Evolutionary conservation across 30 jellyfish, hydroid and myxozoan genomes (phyloP), one percentile per base, ranked within the genome.

Genomic region (Catostylus mosaicus): DNA sequence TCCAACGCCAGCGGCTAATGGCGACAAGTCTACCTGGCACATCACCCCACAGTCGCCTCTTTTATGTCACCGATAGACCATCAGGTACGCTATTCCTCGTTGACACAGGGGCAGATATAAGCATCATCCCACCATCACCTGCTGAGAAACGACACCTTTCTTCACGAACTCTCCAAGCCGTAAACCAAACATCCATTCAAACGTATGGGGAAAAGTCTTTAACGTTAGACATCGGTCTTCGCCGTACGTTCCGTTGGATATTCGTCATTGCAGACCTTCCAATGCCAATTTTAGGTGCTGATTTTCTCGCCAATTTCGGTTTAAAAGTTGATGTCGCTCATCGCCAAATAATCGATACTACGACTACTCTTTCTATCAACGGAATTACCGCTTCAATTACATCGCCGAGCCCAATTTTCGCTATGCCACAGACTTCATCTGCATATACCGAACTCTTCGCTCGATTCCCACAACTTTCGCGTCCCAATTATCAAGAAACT

Each of bases 1-100:
- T 57, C 0, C 89, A 84, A 10, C 30, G 88, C 88, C 88, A 76
- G 86, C 77, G 77, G 46, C 77, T 74, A 74, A 48, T 11, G 77
- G 77, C 51, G 52, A 43, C 86, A 43, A 3, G 51, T 43, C 86
- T 19, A 32, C 31, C 83, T 71, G 78, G 74, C 31, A 32, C 14
- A 5, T 14, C 54, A 7, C 54, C 54, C 54, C 54, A 7, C 54
- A 40, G 54, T 40, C n/a, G n/a, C n/a, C n/a, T n/a, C n/a, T n/a
- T n/a, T n/a, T n/a, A n/a, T n/a, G n/a, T n/a, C n/a, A n/a, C 54
- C 14, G 54, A 40, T 40, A 7, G 54, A 5, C 7, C 54, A 5
- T 40, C 54, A 5, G 54, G 54, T 40, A 14, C 82, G 46, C 12
- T 7, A 22, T 23, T 22, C 22, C 51, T 51, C 11, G 27, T 70